These are phyloP conservation scores for Polypedilum pembai DNA, from an alignment of 1,140 invertebrate species.

Conservation along the genomic window DNA sequence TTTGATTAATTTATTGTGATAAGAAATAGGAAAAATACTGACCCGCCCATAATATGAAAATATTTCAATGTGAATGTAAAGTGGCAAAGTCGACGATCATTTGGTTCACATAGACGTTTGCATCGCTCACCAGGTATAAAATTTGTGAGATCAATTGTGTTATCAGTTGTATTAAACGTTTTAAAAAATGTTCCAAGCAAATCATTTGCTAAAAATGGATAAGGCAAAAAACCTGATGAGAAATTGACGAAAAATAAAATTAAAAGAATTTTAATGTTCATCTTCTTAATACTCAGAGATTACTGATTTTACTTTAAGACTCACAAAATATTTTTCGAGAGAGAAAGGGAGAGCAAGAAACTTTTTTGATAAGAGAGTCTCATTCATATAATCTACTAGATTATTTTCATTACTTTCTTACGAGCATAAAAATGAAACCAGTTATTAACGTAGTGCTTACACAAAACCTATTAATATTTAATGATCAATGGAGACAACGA, in stretches of 20 bases:
- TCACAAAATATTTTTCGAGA: not conserved
- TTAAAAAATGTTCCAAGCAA: not conserved
- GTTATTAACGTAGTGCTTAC: too few relatives aligned
- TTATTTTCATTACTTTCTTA: too few relatives aligned
- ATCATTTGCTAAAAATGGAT: not conserved
- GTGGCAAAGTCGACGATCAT: constrained; percentile 40
- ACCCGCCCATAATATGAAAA: constrained; percentile 44
- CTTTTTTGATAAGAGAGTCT: not conserved
- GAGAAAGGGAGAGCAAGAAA: not conserved
- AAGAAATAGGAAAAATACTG: constrained; percentile 31
- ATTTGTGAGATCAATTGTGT: not conserved
- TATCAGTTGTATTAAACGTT: not conserved
- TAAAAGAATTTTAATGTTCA: not conserved
- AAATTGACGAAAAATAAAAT: not conserved
- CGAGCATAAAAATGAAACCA: too few relatives aligned
- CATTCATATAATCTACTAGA: not conserved
- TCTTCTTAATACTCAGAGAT: not conserved
- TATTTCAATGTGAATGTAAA: constrained; percentile 46
- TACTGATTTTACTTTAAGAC: not conserved
- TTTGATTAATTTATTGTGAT: not conserved
- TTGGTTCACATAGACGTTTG: constrained; percentile 32
- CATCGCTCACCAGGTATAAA: constrained; percentile 30
- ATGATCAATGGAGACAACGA: too few relatives aligned
- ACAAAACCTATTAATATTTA: too few relatives aligned
- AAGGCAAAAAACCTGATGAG: not conserved